Percentiles rank a stretch among this genome's conserved stretches.
Evolutionary conservation across 2,113 vertebrate species (phyloP).

Genomic region (Talpa occidentalis): DNA sequence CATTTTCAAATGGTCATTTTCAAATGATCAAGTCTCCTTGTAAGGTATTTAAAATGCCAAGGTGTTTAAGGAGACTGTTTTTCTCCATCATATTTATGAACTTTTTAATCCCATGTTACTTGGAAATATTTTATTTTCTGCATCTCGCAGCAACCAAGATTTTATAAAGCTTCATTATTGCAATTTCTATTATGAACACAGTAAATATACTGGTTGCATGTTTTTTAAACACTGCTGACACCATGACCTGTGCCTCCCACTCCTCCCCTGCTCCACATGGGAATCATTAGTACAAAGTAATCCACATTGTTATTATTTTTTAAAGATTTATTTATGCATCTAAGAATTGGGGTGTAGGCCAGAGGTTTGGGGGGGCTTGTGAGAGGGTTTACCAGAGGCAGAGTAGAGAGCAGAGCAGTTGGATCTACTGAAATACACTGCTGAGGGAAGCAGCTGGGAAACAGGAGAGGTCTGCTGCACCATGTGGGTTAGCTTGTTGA

Average conservation of each 20-base stretch:
- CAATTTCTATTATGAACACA: neutral
- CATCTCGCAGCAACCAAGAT: neutral
- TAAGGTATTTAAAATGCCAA: neutral
- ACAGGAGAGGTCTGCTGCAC: too few species aligned
- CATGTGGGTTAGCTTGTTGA: too few species aligned
- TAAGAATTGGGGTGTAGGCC: too few species aligned
- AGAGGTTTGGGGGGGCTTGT: too few species aligned
- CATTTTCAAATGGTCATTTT: too few species aligned
- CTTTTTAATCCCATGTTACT: neutral
- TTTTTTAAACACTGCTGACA: neutral
- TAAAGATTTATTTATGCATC: too few species aligned
- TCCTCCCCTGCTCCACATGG: neutral
- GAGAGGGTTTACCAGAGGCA: too few species aligned
- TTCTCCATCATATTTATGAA: neutral
- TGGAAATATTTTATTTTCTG: constrained; percentile 15
- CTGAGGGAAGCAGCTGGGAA: too few species aligned
- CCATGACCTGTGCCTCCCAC: neutral
- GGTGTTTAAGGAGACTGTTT: neutral
- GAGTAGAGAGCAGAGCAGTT: too few species aligned
- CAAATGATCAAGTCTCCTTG: neutral
- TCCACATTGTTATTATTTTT: neutral
- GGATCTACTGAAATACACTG: too few species aligned
- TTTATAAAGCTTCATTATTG: neutral
- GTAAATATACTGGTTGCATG: neutral
- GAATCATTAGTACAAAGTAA: neutral